phyloP scores from a whole-genome alignment of 2,113 vertebrate species.

The Calcarius ornatus region DNA sequence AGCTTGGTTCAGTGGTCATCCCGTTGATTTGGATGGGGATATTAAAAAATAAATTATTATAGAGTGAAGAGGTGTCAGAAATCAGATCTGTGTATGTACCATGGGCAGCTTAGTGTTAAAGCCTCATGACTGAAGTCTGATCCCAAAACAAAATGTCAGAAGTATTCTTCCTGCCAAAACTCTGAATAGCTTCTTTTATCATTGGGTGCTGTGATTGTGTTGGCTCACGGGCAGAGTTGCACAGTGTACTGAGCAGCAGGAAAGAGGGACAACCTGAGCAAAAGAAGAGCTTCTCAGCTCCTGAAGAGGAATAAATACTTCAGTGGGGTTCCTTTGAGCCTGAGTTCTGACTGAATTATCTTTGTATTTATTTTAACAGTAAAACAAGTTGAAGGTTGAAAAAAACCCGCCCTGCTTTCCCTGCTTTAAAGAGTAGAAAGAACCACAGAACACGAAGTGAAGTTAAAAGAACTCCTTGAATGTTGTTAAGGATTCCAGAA shows the following conservation, averaged over 20 bases:
- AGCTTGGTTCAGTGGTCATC: background rate
- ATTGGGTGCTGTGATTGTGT: background rate
- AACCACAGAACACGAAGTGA: background rate
- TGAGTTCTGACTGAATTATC: background rate
- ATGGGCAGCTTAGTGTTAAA: background rate
- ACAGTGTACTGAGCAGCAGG: background rate
- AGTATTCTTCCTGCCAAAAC: slow-evolving; percentile 14
- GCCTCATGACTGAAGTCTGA: background rate
- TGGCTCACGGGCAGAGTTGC: background rate
- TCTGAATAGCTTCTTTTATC: slow-evolving; percentile 38
- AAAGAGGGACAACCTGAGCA: background rate
- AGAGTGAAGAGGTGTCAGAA: background rate
- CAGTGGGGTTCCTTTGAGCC: background rate
- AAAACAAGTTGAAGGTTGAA: background rate
- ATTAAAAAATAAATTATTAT: background rate
- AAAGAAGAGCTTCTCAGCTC: background rate
- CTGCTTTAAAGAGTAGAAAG: background rate
- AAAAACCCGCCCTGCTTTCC: background rate
- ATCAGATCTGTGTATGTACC: background rate
- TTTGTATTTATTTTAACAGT: slow-evolving; percentile 14
- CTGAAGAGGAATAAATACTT: background rate
- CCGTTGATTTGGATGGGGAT: background rate
- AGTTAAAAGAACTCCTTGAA: slow-evolving; percentile 14
- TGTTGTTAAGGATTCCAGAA: slow-evolving; percentile 29
- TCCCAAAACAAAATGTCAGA: slow-evolving; percentile 11